Conservation (phyloP, 2,113 vertebrate species). For the Poeciliopsis retropinna region DNA sequence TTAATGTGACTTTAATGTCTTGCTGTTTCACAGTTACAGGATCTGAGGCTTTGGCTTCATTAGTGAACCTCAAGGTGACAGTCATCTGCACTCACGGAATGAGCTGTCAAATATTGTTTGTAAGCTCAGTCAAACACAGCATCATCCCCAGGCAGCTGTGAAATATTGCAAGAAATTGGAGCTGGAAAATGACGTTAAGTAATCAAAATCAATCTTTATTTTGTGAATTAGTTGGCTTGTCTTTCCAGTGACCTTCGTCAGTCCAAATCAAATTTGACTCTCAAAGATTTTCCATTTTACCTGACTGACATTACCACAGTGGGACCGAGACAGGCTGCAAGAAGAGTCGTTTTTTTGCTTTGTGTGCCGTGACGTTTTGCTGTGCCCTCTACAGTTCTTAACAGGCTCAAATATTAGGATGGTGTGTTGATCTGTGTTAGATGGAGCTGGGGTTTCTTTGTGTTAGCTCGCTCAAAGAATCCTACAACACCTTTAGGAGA, state of each 20-base stretch:
- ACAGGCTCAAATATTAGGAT: too few species aligned
- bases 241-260: slow-evolving; percentile 54
- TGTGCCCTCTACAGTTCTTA: neutral
- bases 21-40: neutral
- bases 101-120: neutral
- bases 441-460: neutral
- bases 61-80: neutral
- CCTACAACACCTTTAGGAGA: neutral
- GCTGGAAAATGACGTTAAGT: slow-evolving; percentile 15
- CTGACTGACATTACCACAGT: neutral
- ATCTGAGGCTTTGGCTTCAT: neutral
- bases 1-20: neutral
- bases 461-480: neutral
- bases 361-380: slow-evolving; percentile 5
- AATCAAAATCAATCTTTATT: slow-evolving; percentile 42
- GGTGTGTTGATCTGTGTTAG: neutral
- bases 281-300: slow-evolving; percentile 41
- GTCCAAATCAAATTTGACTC: slow-evolving; percentile 45
- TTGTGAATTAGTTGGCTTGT: slow-evolving; percentile 27
- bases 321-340: neutral
- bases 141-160: neutral
- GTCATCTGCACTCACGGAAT: neutral
- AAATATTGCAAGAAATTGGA: slow-evolving; percentile 9
- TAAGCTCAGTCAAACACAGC: neutral
- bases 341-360: neutral